Percentiles rank a stretch among this genome's conserved stretches.
Evolutionary conservation across 92 coral and sea anemone genomes (phyloP).

Genomic region (Bergia sp.): DNA sequence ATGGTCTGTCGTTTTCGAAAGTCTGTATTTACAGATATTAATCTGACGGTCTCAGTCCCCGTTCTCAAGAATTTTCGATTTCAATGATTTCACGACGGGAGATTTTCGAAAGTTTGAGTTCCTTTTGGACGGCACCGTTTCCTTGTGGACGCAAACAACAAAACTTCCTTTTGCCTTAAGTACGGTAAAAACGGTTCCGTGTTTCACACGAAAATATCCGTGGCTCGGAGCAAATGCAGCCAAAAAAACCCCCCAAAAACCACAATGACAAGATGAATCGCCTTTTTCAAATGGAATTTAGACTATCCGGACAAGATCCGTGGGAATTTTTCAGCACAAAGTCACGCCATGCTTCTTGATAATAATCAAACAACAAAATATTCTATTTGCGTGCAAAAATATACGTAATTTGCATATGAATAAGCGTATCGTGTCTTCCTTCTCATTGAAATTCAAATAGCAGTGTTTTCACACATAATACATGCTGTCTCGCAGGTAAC

Average conservation of each 20-base stretch:
- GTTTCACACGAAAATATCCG: not conserved
- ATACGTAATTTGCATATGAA: not conserved
- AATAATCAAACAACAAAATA: not conserved
- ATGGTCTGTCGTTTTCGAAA: not conserved
- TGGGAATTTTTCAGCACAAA: not conserved
- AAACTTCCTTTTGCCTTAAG: not conserved
- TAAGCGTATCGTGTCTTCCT: not conserved
- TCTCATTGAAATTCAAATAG: constrained; percentile 16
- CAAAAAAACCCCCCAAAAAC: too few species aligned
- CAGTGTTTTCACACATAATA: not conserved
- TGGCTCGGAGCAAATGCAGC: not conserved
- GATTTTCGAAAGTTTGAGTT: too few species aligned
- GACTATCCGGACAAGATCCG: not conserved
- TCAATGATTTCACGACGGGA: too few species aligned
- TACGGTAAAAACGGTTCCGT: not conserved
- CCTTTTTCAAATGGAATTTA: too few species aligned
- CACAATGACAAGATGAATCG: not conserved
- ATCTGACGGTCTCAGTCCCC: not conserved
- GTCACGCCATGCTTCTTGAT: constrained; percentile 14
- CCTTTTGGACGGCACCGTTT: too few species aligned
- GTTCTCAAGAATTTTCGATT: not conserved
- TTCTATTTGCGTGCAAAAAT: constrained; percentile 21
- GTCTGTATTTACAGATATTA: not conserved
- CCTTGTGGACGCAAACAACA: not conserved
- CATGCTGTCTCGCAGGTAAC: constrained; percentile 7